These are phyloP conservation scores for Dreissena polymorpha DNA, from an alignment of 1,140 invertebrate genomes.

Conservation along the genomic window DNA sequence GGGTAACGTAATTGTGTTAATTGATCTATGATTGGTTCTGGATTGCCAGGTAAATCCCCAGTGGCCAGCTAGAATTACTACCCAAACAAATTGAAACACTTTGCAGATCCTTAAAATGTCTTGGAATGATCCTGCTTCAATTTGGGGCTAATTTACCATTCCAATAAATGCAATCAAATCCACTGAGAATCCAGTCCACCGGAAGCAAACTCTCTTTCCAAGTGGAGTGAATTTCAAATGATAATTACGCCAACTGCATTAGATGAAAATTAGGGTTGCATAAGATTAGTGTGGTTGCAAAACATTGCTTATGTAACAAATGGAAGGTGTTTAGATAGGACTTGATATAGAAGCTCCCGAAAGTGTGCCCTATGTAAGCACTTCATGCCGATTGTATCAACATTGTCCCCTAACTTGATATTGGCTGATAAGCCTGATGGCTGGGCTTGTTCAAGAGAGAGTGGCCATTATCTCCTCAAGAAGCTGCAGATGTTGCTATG, in stretches of 20 bases:
- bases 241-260: too few species aligned
- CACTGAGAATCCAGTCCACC: not conserved
- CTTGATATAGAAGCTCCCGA: slow-evolving; percentile 11
- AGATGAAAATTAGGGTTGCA: too few species aligned
- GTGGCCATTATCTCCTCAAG: not conserved
- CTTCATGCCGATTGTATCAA: slow-evolving; percentile 32
- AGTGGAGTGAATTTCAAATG: too few species aligned
- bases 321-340: not conserved
- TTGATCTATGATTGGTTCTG: too few species aligned
- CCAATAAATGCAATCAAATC: slow-evolving; percentile 24
- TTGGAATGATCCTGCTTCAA: slow-evolving; percentile 6
- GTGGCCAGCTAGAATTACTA: not conserved
- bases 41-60: too few species aligned
- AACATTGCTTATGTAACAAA: not conserved
- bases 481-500: not conserved
- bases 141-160: slow-evolving; percentile 23
- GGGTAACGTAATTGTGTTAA: too few species aligned
- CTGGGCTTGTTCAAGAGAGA: too few species aligned
- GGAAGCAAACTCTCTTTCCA: too few species aligned
- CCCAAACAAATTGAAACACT: slow-evolving; percentile 15
- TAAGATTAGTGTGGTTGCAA: not conserved
- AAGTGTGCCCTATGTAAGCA: slow-evolving; percentile 47
- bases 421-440: not conserved
- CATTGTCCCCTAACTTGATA: slow-evolving; percentile 41
- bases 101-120: slow-evolving; percentile 29